phyloP scores from a whole-genome alignment of 2,113 vertebrate genomes.

The Lontra canadensis region DNA sequence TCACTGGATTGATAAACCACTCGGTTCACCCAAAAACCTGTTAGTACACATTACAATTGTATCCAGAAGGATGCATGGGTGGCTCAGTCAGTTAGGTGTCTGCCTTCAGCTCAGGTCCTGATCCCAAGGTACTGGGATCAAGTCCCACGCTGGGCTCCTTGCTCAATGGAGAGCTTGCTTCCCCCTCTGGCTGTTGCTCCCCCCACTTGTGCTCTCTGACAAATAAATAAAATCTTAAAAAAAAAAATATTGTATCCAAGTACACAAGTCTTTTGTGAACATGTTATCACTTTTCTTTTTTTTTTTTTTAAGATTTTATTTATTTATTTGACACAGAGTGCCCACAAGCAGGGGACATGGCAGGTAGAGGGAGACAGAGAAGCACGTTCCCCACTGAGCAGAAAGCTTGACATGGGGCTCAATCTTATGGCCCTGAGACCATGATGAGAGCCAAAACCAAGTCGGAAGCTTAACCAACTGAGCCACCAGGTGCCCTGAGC shows the following conservation, averaged over 20 bases:
- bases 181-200: not conserved
- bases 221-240: not conserved
- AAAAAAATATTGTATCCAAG: not conserved
- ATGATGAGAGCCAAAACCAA: not conserved
- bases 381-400: not conserved
- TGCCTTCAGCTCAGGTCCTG: not conserved
- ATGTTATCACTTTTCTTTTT: not conserved
- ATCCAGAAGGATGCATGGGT: not conserved
- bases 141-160: not conserved
- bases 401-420: not conserved
- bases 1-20: not conserved
- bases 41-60: not conserved
- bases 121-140: not conserved
- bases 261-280: not conserved
- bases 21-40: not conserved
- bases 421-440: not conserved
- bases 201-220: not conserved
- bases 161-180: not conserved
- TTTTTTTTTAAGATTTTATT: not conserved
- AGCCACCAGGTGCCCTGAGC: not conserved
- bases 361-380: not conserved
- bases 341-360: accelerated
- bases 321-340: not conserved
- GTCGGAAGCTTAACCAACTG: not conserved
- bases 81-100: not conserved